Evolutionary conservation across 2,888 invertebrate species (phyloP), one percentile per base, ranked within the genome.

Genomic region (Ceramica pisi): DNA sequence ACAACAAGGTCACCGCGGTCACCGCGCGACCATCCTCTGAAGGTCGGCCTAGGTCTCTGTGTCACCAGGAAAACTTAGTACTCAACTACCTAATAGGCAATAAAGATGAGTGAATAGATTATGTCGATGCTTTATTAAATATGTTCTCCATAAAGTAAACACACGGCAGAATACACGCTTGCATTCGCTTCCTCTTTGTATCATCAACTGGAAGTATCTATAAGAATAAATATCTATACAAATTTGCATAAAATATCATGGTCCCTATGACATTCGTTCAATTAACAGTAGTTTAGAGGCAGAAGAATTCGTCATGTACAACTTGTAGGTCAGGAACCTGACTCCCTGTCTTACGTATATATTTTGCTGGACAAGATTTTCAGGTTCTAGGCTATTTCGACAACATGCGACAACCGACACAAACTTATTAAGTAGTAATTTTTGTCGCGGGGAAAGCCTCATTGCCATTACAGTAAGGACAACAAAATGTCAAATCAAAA

Each of bases 1-100:
- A 92, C 88, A 74, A 70, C 90, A 90, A 92, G 92, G 92, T 87
- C 87, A 79, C 50, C 73, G 87, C 80, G 90, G 88, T 89, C 89
- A 85, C 75, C 72, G 14, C 48, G 59, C 76, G 81, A 78, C 83
- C 86, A 83, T 88, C 83, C 68, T 79, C 48, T 79, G 86, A 85
- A 89, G 86, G 85, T 79, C 55, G 51, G 16, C 56, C 57, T 64
- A 78, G 65, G 71, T 75, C 71, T 79, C 66, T 69, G 35, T 78
- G 81, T 75, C 73, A 81, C 56, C 60, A 76, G 78, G 80, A 79
- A 81, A 85, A 77, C 75, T 69, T 57, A 65, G 70, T 56, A 53
- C 41, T 31, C 6, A 59, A 14, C 31, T 26, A 69, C 53, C 1
- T 35, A 63, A 50, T 35, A 69, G 59, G 26, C 12, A 60, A 64